Conservation (phyloP, 2,113 vertebrate genomes). For the Oenanthe melanoleuca region DNA sequence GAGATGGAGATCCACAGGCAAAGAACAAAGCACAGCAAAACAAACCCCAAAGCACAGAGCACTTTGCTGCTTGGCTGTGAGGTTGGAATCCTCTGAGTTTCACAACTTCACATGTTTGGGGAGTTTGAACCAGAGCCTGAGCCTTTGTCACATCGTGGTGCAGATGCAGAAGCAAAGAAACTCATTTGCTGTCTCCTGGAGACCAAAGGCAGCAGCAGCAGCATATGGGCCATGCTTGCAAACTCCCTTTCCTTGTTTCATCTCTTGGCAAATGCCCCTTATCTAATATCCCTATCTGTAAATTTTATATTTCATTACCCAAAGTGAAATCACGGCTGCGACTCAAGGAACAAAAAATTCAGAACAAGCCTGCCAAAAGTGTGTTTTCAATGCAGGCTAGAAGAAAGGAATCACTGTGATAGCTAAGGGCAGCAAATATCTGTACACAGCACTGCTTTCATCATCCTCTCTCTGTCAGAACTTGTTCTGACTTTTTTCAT, state of each 20-base stretch:
- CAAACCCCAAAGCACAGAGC: not conserved
- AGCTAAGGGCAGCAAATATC: not conserved
- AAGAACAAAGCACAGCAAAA: too few species aligned
- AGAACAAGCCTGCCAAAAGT: not conserved
- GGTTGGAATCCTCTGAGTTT: not conserved
- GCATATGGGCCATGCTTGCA: not conserved
- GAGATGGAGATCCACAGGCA: not conserved
- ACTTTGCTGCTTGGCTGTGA: not conserved
- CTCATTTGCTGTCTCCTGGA: not conserved
- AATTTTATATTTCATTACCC: not conserved
- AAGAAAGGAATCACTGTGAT: not conserved
- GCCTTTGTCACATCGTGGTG: not conserved
- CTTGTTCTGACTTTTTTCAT: not conserved
- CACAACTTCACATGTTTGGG: rapidly evolving
- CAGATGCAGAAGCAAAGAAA: not conserved
- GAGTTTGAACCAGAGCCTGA: not conserved
- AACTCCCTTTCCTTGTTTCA: not conserved
- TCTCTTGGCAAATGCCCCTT: not conserved
- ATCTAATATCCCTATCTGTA: not conserved
- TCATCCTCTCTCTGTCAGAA: not conserved
- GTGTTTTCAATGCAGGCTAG: not conserved
- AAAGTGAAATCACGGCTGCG: not conserved
- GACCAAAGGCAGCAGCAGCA: not conserved
- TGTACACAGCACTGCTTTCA: not conserved
- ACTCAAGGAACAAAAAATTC: not conserved